phyloP scores from a whole-genome alignment of 2,888 invertebrate species.

The Nymphalis urticae region DNA sequence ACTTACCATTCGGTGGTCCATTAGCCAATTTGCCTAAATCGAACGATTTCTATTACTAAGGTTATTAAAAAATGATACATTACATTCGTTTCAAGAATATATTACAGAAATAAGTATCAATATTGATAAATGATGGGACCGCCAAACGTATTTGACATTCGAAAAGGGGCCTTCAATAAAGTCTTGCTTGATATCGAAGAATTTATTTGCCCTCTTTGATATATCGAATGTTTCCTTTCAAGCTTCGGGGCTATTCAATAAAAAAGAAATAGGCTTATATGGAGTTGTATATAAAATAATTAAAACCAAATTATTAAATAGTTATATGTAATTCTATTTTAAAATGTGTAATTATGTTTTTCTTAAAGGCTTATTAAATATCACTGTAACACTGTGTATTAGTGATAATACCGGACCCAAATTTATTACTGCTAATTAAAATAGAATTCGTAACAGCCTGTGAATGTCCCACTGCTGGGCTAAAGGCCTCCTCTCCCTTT shows the following conservation, averaged over 20 bases:
- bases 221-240: constrained; percentile 19
- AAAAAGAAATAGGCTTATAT: constrained; percentile 18
- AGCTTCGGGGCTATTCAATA: constrained; percentile 20
- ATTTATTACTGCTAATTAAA: too few relatives aligned
- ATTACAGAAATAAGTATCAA: not conserved
- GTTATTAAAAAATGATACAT: not conserved
- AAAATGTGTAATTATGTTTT: too few relatives aligned
- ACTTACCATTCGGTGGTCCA: too few relatives aligned
- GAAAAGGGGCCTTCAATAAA: constrained; percentile 24
- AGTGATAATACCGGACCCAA: too few relatives aligned
- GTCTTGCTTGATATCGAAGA: constrained; percentile 16
- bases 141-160: constrained; percentile 17
- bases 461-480: too few relatives aligned
- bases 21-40: too few relatives aligned
- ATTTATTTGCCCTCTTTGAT: constrained; percentile 22
- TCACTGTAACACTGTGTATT: too few relatives aligned
- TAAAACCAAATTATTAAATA: too few relatives aligned
- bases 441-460: too few relatives aligned
- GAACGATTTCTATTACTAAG: not conserved
- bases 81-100: not conserved
- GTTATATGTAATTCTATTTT: too few relatives aligned
- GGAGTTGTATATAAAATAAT: not conserved
- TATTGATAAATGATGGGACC: constrained; percentile 24
- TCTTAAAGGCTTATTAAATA: too few relatives aligned
- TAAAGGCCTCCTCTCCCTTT: too few relatives aligned